A percentile compares a stretch with the other conserved stretches of the same genome.
phyloP scores from a whole-genome alignment of 2,113 vertebrate species.

The Megaceryle torquata region DNA sequence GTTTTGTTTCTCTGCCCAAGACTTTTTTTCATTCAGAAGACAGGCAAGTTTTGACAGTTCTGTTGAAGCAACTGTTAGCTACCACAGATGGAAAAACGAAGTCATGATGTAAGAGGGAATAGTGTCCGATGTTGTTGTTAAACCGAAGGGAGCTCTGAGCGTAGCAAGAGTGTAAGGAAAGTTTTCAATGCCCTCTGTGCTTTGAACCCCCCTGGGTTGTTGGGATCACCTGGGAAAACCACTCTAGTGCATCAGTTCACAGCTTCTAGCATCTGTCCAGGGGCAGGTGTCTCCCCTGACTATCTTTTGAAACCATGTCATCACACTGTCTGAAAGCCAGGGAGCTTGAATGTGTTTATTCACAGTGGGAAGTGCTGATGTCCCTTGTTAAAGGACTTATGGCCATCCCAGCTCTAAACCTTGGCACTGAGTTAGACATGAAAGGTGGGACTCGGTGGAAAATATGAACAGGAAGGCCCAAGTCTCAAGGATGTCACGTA shows the following conservation, averaged over 20 bases:
- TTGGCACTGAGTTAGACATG: not conserved
- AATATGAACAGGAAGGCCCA: not conserved
- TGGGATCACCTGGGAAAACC: not conserved
- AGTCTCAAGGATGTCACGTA: not conserved
- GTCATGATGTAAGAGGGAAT: not conserved
- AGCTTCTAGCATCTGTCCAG: not conserved
- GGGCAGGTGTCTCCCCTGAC: not conserved
- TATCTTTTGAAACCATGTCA: not conserved
- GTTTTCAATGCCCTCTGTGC: not conserved
- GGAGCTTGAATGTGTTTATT: not conserved
- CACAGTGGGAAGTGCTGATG: not conserved
- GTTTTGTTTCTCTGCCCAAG: not conserved
- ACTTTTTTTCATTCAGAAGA: slow-evolving; percentile 19
- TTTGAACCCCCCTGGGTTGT: not conserved
- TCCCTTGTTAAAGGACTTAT: not conserved
- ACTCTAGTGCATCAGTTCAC: not conserved
- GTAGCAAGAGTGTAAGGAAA: not conserved
- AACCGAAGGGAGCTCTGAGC: not conserved
- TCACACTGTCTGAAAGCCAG: not conserved
- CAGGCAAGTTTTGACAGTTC: not conserved
- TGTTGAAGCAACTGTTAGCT: slow-evolving; percentile 14
- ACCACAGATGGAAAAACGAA: slow-evolving; percentile 36
- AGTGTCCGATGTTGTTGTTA: not conserved
- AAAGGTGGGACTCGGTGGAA: not conserved
- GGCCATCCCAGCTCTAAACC: too few species aligned